Evolutionary conservation across 2,888 invertebrate genomes (phyloP).

Genomic region (Netelia fuscicornis): DNA sequence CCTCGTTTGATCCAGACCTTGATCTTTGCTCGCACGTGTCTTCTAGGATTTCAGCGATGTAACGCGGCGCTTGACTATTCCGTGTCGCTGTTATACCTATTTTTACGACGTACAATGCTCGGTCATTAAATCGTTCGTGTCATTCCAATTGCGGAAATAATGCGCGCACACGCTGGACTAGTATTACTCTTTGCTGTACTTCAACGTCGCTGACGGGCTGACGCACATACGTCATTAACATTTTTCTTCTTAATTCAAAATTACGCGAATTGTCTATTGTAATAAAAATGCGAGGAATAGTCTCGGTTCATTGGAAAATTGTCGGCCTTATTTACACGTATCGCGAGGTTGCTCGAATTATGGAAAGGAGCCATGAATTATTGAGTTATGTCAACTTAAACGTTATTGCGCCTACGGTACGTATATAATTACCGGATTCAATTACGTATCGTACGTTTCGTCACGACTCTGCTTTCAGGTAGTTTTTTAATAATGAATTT

Average conservation of each 20-base stretch:
- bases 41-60: not conserved
- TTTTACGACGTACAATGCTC: not conserved
- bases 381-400: not conserved
- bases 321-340: no score
- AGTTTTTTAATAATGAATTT: not conserved
- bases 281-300: not conserved
- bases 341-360: not conserved
- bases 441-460: no score
- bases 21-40: slow-evolving; percentile 44
- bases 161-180: no score
- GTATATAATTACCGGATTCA: no score
- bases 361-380: not conserved
- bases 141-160: no score
- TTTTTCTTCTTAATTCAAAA: not conserved
- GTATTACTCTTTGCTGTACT: not conserved
- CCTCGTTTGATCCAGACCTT: slow-evolving; percentile 29
- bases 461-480: no score
- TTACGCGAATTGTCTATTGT: not conserved
- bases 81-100: not conserved
- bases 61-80: not conserved
- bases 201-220: not conserved
- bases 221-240: not conserved
- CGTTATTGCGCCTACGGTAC: no score
- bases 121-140: not conserved
- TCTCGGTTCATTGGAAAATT: not conserved